Conservation (phyloP, 2,113 vertebrate genomes). For the Aspiorhynchus laticeps region DNA sequence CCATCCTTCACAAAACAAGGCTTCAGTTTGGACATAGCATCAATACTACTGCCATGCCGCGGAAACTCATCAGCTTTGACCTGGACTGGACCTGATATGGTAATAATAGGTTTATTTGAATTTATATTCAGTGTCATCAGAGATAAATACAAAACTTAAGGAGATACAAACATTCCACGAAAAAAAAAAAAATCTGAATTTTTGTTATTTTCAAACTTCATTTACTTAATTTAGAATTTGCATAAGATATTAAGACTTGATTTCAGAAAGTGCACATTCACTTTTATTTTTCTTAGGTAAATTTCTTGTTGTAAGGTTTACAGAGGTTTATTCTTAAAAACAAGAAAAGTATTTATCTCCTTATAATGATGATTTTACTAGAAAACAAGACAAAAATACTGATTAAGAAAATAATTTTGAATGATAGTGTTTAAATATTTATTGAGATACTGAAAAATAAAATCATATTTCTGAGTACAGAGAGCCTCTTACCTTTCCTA, state of each 20-base stretch:
- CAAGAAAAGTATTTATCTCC: background rate
- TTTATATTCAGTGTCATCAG: background rate
- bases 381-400: background rate
- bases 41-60: conserved; percentile 85
- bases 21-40: conserved; percentile 85
- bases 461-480: no score
- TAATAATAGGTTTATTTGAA: conserved; percentile 4
- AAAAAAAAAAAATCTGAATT: no score
- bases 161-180: no score
- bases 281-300: background rate
- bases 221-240: background rate
- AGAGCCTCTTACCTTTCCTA: conserved; percentile 80
- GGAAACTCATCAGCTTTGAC: conserved; percentile 91
- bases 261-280: background rate
- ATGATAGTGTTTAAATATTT: background rate
- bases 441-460: background rate
- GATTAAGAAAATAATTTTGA: background rate
- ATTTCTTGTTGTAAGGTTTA: background rate
- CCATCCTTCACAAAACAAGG: conserved; percentile 88
- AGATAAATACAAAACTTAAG: background rate
- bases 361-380: background rate
- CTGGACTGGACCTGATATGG: conserved; percentile 82
- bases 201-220: no score
- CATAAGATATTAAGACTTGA: background rate
- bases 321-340: background rate